Conservation (phyloP, 1,140 invertebrate genomes). For the Heliconius nattereri region DNA sequence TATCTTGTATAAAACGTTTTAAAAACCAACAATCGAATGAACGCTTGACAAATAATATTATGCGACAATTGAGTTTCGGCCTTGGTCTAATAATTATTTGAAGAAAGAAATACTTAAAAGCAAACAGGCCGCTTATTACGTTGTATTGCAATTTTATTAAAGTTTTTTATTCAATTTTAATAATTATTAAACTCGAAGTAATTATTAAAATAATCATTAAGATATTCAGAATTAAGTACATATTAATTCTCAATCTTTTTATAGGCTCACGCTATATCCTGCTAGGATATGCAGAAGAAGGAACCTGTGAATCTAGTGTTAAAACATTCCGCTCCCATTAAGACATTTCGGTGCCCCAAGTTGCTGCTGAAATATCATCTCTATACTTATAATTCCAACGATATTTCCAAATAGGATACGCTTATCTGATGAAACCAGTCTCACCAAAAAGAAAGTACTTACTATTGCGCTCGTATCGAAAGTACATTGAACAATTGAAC, state of each 20-base stretch:
- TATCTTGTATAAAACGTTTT: not conserved
- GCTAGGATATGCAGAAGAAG: too few species aligned
- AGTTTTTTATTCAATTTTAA: not conserved
- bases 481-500: slow-evolving; percentile 5
- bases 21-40: slow-evolving; percentile 9
- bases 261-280: too few species aligned
- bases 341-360: too few species aligned
- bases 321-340: too few species aligned
- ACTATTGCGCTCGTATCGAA: not conserved
- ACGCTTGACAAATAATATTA: slow-evolving; percentile 9
- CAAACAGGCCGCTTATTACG: not conserved
- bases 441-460: slow-evolving; percentile 2
- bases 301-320: too few species aligned
- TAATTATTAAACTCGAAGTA: not conserved
- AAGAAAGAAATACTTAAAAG: slow-evolving; percentile 2
- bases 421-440: not conserved
- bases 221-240: too few species aligned
- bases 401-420: slow-evolving; percentile 1
- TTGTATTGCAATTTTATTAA: not conserved
- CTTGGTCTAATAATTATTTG: slow-evolving; percentile 2
- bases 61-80: not conserved
- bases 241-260: too few species aligned
- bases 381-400: too few species aligned
- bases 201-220: too few species aligned
- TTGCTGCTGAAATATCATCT: too few species aligned